Base-by-base conservation (phyloP, 23 tunicate species). In the Trididemnum miniatum region DNA sequence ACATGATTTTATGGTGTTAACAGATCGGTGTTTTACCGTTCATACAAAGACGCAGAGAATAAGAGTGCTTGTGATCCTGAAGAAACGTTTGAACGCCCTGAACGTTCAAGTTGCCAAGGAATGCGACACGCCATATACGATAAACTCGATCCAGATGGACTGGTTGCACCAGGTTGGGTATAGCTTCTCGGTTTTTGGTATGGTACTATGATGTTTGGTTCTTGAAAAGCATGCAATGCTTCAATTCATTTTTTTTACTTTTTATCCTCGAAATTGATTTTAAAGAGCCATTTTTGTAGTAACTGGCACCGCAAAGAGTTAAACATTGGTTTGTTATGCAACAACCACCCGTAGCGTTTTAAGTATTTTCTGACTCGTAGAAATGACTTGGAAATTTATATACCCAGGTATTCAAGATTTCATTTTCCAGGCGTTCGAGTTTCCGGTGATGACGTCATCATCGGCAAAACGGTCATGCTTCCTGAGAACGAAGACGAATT, bases 61-160 rank as follows among this genome's bases (percentile, higher is more conserved):
- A 91, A 89, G 52, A 91, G 95, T 35, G 94, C 96, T 52, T 96
- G 89, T 79, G 99, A 96, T 34, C 97, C 86, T 24, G 99, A 96
- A 76, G 99, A 96, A 49, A 96, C 99, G 30, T 96, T 96, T 44
- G 99, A 96, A 79, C 71, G 96, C 34, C 99, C 99, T 1, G 95
- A 91, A 20, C 54, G 99, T 3, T 74, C 91, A 15, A 69, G 89
- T 0, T 91, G 97, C 76, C 63, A 77, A 28, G 99, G 99, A 28
- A 96, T 96, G 99, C 80, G 99, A 39, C 97, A 96, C 74, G 99
- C 99, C 0, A 88, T 96, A 2, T 96, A 96, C 59, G 99, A 96
- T 36, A 96, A 96, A 60, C 91, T 96, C 26, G 99, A 96, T 67
- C 92, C 95, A 52, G 99, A 96, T 57, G 99, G 99, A 1, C 77